A percentile compares a stretch with the other conserved stretches of the same genome.
Evolutionary conservation across 2,797 vertebrate species (phyloP).

Genomic region (Crypturellus tataupa): DNA sequence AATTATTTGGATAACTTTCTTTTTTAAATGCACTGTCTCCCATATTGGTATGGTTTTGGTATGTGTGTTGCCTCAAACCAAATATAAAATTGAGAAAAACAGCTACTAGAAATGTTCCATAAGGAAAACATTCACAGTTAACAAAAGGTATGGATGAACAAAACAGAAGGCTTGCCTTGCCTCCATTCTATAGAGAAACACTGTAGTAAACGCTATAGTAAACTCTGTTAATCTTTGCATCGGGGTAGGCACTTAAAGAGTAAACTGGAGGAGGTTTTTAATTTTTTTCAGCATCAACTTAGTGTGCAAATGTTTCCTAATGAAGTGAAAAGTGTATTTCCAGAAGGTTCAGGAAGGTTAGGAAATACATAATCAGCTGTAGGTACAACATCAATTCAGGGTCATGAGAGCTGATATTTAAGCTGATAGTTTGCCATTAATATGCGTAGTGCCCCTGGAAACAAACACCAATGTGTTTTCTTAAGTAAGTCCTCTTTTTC

Average conservation of each 20-base stretch:
- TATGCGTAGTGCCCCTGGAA: background rate
- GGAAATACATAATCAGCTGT: background rate
- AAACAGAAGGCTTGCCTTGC: background rate
- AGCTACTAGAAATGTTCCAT: background rate
- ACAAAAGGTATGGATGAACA: background rate
- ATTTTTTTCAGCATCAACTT: background rate
- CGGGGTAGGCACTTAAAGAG: background rate
- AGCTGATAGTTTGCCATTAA: background rate
- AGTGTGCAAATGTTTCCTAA: background rate
- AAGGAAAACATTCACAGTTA: background rate
- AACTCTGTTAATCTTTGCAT: background rate
- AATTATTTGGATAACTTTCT: background rate
- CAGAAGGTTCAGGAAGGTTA: background rate
- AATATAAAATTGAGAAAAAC: background rate
- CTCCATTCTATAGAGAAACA: background rate
- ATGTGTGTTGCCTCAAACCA: background rate
- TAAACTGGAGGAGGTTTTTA: background rate
- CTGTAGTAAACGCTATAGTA: background rate
- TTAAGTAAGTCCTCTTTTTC: background rate
- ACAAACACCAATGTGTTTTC: background rate
- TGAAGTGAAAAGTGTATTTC: background rate
- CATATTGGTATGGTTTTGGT: background rate
- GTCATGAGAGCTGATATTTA: background rate
- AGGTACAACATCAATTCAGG: background rate
- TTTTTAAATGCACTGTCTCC: background rate